Evolutionary conservation across 2,888 invertebrate species (phyloP), one percentile per base, ranked within the genome.

Genomic region (Noctuana brunneofusca): DNA sequence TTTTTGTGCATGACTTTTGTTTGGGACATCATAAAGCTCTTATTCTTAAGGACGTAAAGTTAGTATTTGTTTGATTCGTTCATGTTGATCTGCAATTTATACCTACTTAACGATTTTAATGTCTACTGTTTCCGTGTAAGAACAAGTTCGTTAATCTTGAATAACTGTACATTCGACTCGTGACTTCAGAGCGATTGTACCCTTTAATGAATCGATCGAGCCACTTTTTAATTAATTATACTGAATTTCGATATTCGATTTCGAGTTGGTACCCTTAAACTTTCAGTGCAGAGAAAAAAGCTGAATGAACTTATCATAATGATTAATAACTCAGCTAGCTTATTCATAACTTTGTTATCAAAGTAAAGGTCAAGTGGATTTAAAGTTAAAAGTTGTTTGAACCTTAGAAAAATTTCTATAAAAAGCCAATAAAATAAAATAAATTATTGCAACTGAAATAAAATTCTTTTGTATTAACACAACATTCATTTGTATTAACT

Each of bases 181-280:
- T 63, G 56, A 56, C 62, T 62, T 30, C 49, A 62, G 62, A 30
- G 30, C 41, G 38, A 63, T 63, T 63, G 55, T 43, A 50, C 41
- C 49, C 32, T 54, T 60, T 56, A 58, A 58, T 59, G 60, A 58
- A 64, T 66, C 63, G 50, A 56, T 57, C 56, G 63, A 43, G 43
- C 43, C 50, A 41, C 46, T 24, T 66, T 63, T 67, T 62, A 66
- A 64, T 66, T 68, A 58, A 66, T 66, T 50, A 50, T 49, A 18
- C 18, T 38, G 56, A 50, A 63, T 63, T 63, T 49, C 22, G 49
- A 27, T n/a, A 49, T 8, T n/a, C n/a, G n/a, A 63, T 63, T 63
- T 49, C 22, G 49, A 27, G 5, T 24, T 8, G 20, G 1, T 18
- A 11, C 43, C 12, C 14, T 16, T 32, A n/a, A 22, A 12, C 6